Conservation (phyloP, 2,797 vertebrate species). For the Ctenochaetus hawaiiensis region DNA sequence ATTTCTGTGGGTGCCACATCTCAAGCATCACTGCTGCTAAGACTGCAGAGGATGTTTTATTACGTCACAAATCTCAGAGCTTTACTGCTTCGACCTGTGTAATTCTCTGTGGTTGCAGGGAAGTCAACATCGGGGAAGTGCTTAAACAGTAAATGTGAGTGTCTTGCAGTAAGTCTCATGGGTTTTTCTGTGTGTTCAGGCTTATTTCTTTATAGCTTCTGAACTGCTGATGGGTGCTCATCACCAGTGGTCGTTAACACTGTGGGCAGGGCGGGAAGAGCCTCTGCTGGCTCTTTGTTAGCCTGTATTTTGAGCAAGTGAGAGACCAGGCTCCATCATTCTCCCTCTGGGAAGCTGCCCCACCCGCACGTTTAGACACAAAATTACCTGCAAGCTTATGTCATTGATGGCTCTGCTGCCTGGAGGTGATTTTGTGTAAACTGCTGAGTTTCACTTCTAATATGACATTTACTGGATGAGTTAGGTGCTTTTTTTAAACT, state of each 20-base stretch:
- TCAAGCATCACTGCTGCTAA: accelerated
- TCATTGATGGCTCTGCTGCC: conserved; percentile 12
- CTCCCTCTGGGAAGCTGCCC: conserved; percentile 16
- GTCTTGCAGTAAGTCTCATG: neutral
- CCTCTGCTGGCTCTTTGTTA: conserved; percentile 16
- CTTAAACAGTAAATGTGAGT: neutral
- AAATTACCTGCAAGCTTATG: conserved; percentile 20
- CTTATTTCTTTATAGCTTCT: conserved; percentile 21
- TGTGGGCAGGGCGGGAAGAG: conserved; percentile 28
- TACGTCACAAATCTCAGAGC: neutral
- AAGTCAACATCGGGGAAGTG: neutral
- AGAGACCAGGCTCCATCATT: conserved; percentile 4
- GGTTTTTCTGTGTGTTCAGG: conserved; percentile 5
- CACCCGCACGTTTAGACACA: neutral
- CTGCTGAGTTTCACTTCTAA: neutral
- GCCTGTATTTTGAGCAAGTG: conserved; percentile 1
- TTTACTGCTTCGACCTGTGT: conserved; percentile 12
- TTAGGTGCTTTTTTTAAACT: neutral
- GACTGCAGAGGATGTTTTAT: conserved; percentile 18
- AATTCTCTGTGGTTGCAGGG: neutral
- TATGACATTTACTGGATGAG: neutral
- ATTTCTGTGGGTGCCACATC: neutral
- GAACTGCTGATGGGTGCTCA: conserved; percentile 38
- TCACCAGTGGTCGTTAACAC: conserved; percentile 35
- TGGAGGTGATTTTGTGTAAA: conserved; percentile 2